Evolutionary conservation across 2,113 vertebrate genomes (phyloP).

Genomic region (Brachyhypopomus occidentalis): DNA sequence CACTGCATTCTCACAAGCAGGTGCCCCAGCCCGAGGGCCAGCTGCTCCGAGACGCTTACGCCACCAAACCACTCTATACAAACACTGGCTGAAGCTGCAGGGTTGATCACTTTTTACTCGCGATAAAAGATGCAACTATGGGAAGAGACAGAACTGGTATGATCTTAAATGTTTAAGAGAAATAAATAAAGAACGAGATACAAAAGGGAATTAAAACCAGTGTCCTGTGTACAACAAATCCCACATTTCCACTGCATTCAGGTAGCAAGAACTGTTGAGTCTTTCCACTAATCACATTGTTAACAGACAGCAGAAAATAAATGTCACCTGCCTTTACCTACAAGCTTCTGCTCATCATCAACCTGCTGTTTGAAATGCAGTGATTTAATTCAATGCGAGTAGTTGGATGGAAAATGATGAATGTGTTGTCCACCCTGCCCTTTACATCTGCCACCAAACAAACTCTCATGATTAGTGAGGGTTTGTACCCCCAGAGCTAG

Average conservation of each 20-base stretch:
- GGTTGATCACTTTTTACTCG: conserved; percentile 16
- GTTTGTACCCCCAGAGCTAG: conserved; percentile 69
- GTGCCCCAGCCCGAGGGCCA: not conserved
- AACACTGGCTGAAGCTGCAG: not conserved
- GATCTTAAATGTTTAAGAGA: conserved; percentile 51
- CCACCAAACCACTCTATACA: not conserved
- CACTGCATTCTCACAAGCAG: not conserved
- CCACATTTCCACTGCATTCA: conserved; percentile 15
- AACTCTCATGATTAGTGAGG: conserved; percentile 55
- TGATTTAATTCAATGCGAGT: conserved; percentile 61
- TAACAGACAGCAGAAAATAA: conserved; percentile 16
- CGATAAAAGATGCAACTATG: conserved; percentile 10
- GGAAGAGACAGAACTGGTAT: conserved; percentile 24
- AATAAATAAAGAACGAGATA: conserved; percentile 60
- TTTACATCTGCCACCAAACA: conserved; percentile 23
- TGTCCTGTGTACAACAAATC: conserved; percentile 60
- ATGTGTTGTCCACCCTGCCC: conserved; percentile 39
- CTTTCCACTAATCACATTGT: conserved; percentile 14
- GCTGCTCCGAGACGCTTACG: not conserved
- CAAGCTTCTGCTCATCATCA: conserved; percentile 16
- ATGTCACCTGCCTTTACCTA: conserved; percentile 9
- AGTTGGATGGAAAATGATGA: conserved; percentile 58
- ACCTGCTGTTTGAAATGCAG: conserved; percentile 43
- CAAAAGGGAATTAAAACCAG: conserved; percentile 45
- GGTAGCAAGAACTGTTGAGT: conserved; percentile 5